Evolutionary conservation across 2,888 invertebrate genomes (phyloP), one percentile per base, ranked within the genome.

Genomic region (Apomyelois bistriatella): DNA sequence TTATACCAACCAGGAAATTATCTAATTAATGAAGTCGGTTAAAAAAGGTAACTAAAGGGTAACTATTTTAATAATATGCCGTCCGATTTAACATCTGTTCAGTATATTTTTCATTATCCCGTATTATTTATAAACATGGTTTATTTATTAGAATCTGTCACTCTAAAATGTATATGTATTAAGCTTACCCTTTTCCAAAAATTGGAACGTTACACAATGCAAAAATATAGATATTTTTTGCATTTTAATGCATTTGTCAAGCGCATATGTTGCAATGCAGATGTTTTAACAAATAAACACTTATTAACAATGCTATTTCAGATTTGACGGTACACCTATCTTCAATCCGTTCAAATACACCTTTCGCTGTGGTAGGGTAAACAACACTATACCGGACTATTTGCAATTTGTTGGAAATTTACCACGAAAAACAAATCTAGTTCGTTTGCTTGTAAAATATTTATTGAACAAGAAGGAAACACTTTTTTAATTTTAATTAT

Each of bases 211-310:
- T 51, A 51, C 51, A 52, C 43, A 52, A 52, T 37, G 13, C 43
- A 52, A 52, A 51, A 51, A 42, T 37, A 48, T 37, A 37, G 7
- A 22, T 22, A 13, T 28, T 28, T 49, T 46, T 46, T 46, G 30
- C 46, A 16, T 8, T 10, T 3, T 9, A 15, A 46, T 46, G 46
- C 60, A 57, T 63, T 61, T 62, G 56, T 59, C 61, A 68, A 49
- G 48, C 50, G 53, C 58, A 58, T 66, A 64, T 74, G 72, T 68
- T 66, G 53, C 60, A 54, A 40, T 54, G 76, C 85, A 85, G 85
- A 84, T 84, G 85, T 58, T 53, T 73, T 75, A 59, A 62, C 79
- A 76, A 83, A 85, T 82, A 80, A 84, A 82, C 84, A 85, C 79
- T 70, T 71, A 73, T 70, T 74, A 65, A 66, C 62, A 63, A 69